Evolutionary conservation across 1,140 invertebrate genomes (phyloP).

Genomic region (Aphaenogaster rudis): DNA sequence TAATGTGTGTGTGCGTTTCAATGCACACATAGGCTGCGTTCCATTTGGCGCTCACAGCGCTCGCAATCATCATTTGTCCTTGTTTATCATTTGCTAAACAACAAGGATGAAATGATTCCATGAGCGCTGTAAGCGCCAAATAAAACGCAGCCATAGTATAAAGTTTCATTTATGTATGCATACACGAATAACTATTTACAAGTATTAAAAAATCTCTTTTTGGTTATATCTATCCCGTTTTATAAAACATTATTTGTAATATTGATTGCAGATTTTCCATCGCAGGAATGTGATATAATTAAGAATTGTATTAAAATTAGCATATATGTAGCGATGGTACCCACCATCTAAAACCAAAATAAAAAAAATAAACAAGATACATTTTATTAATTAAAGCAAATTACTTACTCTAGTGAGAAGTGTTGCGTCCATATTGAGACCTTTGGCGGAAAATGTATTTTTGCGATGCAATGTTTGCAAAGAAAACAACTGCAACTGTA

Average conservation of each 20-base stretch:
- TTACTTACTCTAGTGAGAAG: neutral
- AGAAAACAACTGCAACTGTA: neutral
- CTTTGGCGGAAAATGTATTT: neutral
- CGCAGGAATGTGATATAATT: neutral
- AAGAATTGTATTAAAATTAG: conserved; percentile 3
- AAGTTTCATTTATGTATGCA: neutral
- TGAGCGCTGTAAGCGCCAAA: too few species aligned
- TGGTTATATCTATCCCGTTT: neutral
- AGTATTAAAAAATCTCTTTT: neutral
- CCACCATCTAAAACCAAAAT: neutral
- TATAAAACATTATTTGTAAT: neutral
- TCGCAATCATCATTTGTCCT: too few species aligned
- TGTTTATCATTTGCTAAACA: too few species aligned
- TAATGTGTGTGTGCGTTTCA: too few species aligned
- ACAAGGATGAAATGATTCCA: too few species aligned
- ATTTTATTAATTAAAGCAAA: neutral
- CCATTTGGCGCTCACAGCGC: too few species aligned
- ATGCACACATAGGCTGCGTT: too few species aligned
- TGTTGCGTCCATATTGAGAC: neutral
- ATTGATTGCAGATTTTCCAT: neutral
- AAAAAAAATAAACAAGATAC: neutral
- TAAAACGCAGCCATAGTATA: too few species aligned
- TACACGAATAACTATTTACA: neutral
- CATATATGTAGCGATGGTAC: neutral
- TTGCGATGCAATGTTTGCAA: neutral